Evolutionary conservation across 2,113 vertebrate species (phyloP).

Genomic region (Rhinopomastus cyanomelas): DNA sequence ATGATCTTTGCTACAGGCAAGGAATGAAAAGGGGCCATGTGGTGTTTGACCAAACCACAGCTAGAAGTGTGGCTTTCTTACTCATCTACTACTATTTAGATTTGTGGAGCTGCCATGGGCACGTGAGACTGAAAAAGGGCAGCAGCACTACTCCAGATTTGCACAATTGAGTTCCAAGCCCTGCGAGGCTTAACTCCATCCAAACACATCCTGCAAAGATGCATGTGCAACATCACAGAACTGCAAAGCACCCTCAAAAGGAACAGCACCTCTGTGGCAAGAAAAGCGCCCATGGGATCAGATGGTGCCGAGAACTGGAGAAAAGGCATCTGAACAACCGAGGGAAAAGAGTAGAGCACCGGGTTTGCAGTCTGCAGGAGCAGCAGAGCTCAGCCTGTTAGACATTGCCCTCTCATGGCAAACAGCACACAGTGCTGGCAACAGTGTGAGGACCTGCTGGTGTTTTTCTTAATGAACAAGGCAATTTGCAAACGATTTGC

Average conservation of each 20-base stretch:
- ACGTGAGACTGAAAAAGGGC: neutral
- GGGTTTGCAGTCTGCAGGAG: neutral
- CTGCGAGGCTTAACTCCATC: neutral
- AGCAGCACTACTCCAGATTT: neutral
- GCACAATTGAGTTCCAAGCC: neutral
- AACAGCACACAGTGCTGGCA: neutral
- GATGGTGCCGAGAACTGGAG: neutral
- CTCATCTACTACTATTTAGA: neutral
- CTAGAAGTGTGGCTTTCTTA: neutral
- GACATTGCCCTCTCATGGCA: constrained; percentile 65
- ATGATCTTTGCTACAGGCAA: neutral
- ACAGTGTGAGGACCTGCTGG: neutral
- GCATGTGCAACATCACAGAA: neutral
- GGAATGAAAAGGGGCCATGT: neutral
- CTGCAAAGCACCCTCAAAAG: neutral
- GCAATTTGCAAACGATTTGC: neutral
- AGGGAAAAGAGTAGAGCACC: neutral
- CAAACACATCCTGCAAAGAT: neutral
- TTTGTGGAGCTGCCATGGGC: neutral
- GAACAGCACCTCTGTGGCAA: neutral
- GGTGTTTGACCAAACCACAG: neutral
- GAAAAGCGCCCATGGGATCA: neutral
- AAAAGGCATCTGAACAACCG: neutral
- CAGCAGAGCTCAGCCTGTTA: neutral
- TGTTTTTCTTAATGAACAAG: neutral